phyloP scores from a whole-genome alignment of 2,113 vertebrate species.

The Clinocottus analis region DNA sequence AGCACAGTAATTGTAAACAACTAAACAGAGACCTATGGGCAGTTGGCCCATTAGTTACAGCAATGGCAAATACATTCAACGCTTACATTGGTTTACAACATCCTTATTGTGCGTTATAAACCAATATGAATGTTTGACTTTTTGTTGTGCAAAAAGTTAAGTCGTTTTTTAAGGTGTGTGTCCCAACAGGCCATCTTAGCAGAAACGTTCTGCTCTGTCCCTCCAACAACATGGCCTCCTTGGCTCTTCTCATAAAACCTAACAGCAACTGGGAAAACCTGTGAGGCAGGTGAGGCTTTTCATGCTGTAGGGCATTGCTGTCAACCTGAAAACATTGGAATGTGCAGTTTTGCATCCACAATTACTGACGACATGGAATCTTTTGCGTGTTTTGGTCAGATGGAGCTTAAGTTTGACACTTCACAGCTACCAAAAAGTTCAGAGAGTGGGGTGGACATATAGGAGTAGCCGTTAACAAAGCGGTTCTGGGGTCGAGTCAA shows the following conservation, averaged over 20 bases:
- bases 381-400: neutral
- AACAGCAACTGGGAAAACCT: slow-evolving; percentile 28
- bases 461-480: neutral
- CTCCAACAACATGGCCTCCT: neutral
- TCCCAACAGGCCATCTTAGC: neutral
- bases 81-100: neutral
- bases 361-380: no score
- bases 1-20: neutral
- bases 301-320: neutral
- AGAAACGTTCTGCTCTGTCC: neutral
- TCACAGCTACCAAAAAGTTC: neutral
- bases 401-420: neutral
- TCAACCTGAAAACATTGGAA: neutral
- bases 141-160: neutral
- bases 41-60: neutral
- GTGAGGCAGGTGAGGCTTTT: neutral
- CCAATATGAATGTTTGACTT: neutral
- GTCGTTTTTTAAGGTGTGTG: neutral
- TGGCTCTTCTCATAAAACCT: neutral
- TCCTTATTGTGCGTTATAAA: neutral
- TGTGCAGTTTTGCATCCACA: neutral
- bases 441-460: no score
- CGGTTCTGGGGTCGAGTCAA: neutral
- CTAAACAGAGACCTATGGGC: neutral
- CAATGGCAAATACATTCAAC: neutral